Conservation (phyloP, 1,140 invertebrate genomes). For the Centruroides vittatus region DNA sequence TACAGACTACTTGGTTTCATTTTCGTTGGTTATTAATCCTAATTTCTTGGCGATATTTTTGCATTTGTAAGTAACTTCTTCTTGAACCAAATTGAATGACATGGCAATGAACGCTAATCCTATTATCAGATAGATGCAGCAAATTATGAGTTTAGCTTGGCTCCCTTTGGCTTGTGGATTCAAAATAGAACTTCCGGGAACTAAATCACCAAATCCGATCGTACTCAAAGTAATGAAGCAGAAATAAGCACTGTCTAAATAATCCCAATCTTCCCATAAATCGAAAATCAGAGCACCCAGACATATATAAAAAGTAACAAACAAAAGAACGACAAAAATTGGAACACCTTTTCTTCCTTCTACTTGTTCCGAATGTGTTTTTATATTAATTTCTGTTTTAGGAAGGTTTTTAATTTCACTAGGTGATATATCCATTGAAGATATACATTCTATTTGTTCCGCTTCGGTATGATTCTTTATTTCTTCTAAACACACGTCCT, state of each 20-base stretch:
- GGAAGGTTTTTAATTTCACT: background rate
- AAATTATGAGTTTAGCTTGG: conserved; percentile 62
- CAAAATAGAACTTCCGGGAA: conserved; percentile 44
- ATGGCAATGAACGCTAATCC: conserved; percentile 80
- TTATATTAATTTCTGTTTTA: background rate
- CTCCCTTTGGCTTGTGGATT: conserved; percentile 25
- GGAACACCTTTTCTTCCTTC: conserved; percentile 33
- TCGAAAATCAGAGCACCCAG: conserved; percentile 72
- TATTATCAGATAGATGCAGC: conserved; percentile 70
- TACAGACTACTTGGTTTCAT: too few species aligned
- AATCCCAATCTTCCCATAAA: conserved; percentile 60
- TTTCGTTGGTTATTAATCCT: conserved; percentile 28
- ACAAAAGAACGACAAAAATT: conserved; percentile 76
- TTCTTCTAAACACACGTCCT: too few species aligned
- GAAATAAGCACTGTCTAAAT: conserved; percentile 84
- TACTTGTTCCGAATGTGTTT: background rate
- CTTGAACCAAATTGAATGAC: conserved; percentile 83
- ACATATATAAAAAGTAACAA: conserved; percentile 77
- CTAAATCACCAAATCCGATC: conserved; percentile 88
- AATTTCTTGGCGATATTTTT: conserved; percentile 45
- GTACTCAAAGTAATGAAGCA: conserved; percentile 92
- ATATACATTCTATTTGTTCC: background rate
- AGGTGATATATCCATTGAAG: background rate
- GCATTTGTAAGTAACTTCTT: conserved; percentile 65
- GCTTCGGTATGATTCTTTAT: too few species aligned